Evolutionary conservation across 2,888 invertebrate species (phyloP).

Genomic region (Cerastoderma edule): DNA sequence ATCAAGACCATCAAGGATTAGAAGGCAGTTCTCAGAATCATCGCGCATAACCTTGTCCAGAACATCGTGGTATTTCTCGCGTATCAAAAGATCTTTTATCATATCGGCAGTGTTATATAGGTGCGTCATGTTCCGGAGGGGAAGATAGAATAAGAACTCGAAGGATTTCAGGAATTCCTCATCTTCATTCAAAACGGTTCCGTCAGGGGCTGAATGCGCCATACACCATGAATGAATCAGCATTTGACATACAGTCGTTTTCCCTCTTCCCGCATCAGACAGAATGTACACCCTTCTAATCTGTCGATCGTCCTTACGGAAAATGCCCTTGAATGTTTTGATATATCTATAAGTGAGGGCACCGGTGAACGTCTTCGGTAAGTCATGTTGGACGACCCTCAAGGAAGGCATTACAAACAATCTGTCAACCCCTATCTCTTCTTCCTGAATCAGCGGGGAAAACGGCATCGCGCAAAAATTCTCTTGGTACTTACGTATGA

Average conservation of each 20-base stretch:
- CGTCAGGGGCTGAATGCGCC: not conserved
- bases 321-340: too few species aligned
- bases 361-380: too few species aligned
- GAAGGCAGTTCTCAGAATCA: conserved; percentile 10
- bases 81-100: not conserved
- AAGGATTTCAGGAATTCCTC: not conserved
- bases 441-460: too few species aligned
- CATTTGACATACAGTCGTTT: not conserved
- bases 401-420: too few species aligned
- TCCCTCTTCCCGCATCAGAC: not conserved
- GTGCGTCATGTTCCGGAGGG: not conserved
- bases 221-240: not conserved
- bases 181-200: not conserved
- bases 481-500: too few species aligned
- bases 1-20: conserved; percentile 11
- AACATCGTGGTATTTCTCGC: not conserved
- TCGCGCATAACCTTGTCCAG: not conserved
- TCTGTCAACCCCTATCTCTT: too few species aligned
- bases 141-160: not conserved
- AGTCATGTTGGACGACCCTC: too few species aligned
- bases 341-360: too few species aligned
- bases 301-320: not conserved
- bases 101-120: not conserved
- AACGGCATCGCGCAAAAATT: too few species aligned
- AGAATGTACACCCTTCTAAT: not conserved